Conservation (phyloP, 2,797 vertebrate genomes). For the Sebastes steindachneri region DNA sequence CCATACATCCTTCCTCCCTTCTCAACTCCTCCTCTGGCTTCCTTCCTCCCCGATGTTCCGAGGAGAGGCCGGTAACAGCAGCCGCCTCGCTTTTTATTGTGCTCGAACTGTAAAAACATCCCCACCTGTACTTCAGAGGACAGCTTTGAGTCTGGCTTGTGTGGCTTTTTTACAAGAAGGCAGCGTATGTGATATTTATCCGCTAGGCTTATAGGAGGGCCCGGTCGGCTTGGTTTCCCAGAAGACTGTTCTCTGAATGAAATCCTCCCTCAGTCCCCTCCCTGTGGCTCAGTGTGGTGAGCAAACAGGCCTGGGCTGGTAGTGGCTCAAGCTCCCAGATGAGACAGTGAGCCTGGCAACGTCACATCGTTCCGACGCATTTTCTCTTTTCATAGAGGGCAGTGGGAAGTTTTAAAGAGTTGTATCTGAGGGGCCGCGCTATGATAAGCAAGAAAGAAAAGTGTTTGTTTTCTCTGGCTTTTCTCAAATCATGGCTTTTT, state of each 20-base stretch:
- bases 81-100: constrained; percentile 17
- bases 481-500: not conserved
- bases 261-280: constrained; percentile 50
- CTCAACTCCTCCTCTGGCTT: constrained; percentile 44
- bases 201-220: constrained; percentile 37
- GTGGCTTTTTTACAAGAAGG: constrained; percentile 47
- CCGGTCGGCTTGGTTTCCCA: constrained; percentile 54
- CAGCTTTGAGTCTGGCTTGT: constrained; percentile 37
- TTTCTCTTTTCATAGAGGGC: not conserved
- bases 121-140: constrained; percentile 23
- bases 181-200: constrained; percentile 53
- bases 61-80: constrained; percentile 20
- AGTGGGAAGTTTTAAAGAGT: not conserved
- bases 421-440: too few species aligned
- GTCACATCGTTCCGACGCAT: not conserved
- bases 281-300: constrained; percentile 59
- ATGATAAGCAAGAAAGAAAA: not conserved
- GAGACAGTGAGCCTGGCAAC: constrained; percentile 6
- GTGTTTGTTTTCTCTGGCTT: not conserved
- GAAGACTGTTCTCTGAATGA: constrained; percentile 55
- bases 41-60: constrained; percentile 39
- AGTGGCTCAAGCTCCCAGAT: constrained; percentile 32
- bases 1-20: constrained; percentile 33
- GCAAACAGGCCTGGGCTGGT: constrained; percentile 55
- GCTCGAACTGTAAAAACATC: constrained; percentile 35